Evolutionary conservation across 2,888 invertebrate species (phyloP).

Genomic region (Andrena marginata): DNA sequence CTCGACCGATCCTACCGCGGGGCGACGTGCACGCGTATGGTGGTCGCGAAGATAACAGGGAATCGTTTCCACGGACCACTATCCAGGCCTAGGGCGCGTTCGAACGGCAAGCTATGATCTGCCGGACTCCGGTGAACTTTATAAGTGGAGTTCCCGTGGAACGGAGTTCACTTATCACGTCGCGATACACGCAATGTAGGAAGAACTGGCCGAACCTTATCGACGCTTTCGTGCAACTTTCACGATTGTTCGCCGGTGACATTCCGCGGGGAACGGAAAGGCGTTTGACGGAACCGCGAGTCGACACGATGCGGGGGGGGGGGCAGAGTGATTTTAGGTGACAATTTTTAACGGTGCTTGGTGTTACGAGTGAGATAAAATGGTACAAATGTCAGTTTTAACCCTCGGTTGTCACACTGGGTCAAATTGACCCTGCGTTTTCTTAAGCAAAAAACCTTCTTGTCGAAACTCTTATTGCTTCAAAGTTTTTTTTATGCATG

Average conservation of each 20-base stretch:
- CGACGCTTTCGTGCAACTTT: neutral
- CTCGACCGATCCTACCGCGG: slow-evolving; percentile 43
- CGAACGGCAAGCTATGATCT: slow-evolving; percentile 29
- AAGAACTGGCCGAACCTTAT: neutral
- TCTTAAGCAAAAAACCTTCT: too few species aligned
- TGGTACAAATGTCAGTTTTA: too few species aligned
- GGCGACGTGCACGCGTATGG: slow-evolving; percentile 18
- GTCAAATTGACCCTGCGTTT: too few species aligned
- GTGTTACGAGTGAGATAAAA: neutral
- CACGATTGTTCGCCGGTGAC: slow-evolving; percentile 19
- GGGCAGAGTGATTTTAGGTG: neutral
- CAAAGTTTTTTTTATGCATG: too few species aligned
- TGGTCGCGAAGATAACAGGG: slow-evolving; percentile 31
- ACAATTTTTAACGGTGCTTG: neutral
- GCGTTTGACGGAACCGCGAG: neutral
- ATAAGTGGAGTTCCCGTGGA: slow-evolving; percentile 19
- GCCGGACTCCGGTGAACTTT: slow-evolving; percentile 20
- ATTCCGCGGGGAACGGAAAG: neutral
- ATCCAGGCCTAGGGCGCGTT: slow-evolving; percentile 21
- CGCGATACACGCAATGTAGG: neutral
- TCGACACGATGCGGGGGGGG: neutral
- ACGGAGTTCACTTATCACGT: slow-evolving; percentile 29
- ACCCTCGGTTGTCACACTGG: too few species aligned
- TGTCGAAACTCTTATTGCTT: too few species aligned
- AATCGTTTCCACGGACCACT: slow-evolving; percentile 48